Evolutionary conservation across 2,888 invertebrate species (phyloP).

Genomic region (Malachius bipustulatus): DNA sequence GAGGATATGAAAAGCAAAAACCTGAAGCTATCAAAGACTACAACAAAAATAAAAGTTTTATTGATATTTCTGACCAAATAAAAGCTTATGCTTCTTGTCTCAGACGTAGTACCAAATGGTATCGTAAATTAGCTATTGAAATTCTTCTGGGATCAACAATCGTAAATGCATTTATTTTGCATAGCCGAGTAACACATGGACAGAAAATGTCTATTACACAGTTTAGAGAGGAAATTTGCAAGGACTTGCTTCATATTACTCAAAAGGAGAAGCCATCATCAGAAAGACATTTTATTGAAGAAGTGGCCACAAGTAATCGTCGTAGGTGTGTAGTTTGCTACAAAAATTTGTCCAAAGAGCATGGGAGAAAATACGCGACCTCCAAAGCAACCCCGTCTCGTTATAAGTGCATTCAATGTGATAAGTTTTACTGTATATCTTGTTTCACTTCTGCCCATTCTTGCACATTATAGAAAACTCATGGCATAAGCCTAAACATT

Average conservation of each 20-base stretch:
- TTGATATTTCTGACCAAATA: constrained; percentile 11
- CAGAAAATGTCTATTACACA: not conserved
- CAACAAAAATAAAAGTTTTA: constrained; percentile 14
- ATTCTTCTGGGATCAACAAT: constrained; percentile 11
- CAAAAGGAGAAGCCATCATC: not conserved
- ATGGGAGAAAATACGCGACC: constrained; percentile 1
- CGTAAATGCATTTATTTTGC: constrained; percentile 12
- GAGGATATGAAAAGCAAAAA: constrained; percentile 7
- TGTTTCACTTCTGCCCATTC: too few relatives aligned
- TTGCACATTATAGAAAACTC: too few relatives aligned
- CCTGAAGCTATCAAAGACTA: constrained; percentile 9
- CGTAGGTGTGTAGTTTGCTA: constrained; percentile 2
- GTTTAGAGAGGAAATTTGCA: not conserved
- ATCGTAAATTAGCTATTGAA: constrained; percentile 13
- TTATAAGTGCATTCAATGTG: not conserved
- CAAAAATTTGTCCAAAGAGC: not conserved
- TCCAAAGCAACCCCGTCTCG: not conserved
- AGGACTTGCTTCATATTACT: not conserved
- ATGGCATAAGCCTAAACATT: too few relatives aligned
- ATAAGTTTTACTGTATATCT: too few relatives aligned
- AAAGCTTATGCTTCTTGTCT: not conserved
- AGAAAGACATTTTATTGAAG: constrained; percentile 5
- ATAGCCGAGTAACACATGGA: not conserved
- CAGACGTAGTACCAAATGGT: constrained; percentile 14
- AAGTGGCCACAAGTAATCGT: not conserved